Conservation (phyloP, 1,140 invertebrate genomes). For the Cydia amplana region DNA sequence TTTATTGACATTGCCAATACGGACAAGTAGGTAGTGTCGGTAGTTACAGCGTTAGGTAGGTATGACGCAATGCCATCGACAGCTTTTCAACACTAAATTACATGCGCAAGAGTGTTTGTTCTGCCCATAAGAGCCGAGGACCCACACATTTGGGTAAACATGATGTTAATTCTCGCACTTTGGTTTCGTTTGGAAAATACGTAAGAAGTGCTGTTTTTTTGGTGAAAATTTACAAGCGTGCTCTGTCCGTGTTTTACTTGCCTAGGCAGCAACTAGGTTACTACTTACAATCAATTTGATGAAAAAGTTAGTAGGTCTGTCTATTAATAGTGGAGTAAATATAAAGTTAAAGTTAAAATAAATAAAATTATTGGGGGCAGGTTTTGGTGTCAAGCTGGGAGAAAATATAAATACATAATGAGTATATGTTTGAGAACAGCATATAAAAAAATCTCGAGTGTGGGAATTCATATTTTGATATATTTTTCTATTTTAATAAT, state of each 20-base stretch:
- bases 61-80: constrained; percentile 12
- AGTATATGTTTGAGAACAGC: too few species aligned
- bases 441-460: too few species aligned
- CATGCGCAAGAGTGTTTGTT: constrained; percentile 30
- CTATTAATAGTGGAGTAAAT: too few species aligned
- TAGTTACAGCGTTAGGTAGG: not conserved
- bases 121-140: not conserved
- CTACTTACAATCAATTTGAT: too few species aligned
- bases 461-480: too few species aligned
- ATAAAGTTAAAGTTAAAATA: too few species aligned
- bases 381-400: too few species aligned
- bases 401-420: too few species aligned
- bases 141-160: constrained; percentile 25
- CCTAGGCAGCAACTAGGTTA: too few species aligned
- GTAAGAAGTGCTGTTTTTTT: not conserved
- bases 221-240: not conserved
- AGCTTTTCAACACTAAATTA: constrained; percentile 27
- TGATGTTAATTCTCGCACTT: not conserved
- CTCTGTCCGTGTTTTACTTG: not conserved
- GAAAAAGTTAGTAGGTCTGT: too few species aligned
- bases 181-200: not conserved
- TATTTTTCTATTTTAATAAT: too few species aligned
- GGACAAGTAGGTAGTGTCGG: not conserved
- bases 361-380: too few species aligned
- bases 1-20: not conserved